Conservation (phyloP, 2,888 invertebrate species). For the Oegoconia quadripuncta region DNA sequence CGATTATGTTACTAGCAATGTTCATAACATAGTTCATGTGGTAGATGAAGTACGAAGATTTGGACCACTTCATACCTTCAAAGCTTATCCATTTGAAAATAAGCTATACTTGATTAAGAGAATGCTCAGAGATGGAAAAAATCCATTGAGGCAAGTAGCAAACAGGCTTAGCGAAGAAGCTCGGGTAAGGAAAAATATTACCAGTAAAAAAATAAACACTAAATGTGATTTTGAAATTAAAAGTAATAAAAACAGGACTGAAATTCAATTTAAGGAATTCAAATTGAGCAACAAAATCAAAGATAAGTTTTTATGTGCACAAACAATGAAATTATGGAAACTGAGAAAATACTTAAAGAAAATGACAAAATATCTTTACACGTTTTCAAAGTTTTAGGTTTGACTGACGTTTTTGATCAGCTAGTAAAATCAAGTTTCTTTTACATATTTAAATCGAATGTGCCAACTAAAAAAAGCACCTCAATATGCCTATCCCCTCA, state of each 20-base stretch:
- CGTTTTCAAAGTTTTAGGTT: not conserved
- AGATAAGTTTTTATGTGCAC: not conserved
- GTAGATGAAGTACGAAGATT: slow-evolving; percentile 6
- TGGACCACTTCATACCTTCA: slow-evolving; percentile 3
- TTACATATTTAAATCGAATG: not conserved
- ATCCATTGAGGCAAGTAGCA: not conserved
- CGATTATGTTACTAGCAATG: slow-evolving; percentile 15
- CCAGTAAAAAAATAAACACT: too few relatives aligned
- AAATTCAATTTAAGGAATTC: not conserved
- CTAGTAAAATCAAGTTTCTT: not conserved
- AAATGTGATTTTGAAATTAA: too few relatives aligned
- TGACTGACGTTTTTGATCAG: not conserved
- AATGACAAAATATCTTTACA: not conserved
- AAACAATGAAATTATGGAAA: not conserved
- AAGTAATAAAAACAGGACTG: not conserved
- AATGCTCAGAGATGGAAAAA: not conserved
- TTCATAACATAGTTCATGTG: slow-evolving; percentile 17
- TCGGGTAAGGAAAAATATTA: too few relatives aligned
- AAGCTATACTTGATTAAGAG: slow-evolving; percentile 6
- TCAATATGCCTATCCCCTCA: not conserved
- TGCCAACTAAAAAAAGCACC: not conserved
- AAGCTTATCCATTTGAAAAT: slow-evolving; percentile 6
- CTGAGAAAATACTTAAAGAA: not conserved
- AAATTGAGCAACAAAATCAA: not conserved
- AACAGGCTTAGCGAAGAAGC: not conserved